Evolutionary conservation across 2,113 vertebrate species (phyloP).

Genomic region (Benitochromis conjunctus): DNA sequence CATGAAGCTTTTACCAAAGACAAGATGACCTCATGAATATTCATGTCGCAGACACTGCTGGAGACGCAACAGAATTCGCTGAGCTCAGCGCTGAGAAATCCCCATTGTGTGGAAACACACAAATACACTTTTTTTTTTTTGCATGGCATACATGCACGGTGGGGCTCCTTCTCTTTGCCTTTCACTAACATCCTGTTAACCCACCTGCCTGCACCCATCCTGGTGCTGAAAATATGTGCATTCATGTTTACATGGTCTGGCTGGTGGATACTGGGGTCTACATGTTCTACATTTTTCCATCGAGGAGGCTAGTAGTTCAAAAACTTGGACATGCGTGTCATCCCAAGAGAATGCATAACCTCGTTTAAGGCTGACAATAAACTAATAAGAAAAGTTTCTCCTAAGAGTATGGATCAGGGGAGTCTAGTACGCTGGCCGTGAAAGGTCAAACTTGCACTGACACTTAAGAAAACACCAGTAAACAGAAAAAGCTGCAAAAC

Average conservation of each 20-base stretch:
- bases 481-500: neutral
- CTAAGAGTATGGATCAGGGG: neutral
- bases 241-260: slow-evolving; percentile 16
- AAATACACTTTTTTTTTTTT: neutral
- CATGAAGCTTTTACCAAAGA: slow-evolving; percentile 49
- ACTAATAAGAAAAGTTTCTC: neutral
- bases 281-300: neutral
- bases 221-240: slow-evolving; percentile 7
- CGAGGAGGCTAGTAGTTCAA: neutral
- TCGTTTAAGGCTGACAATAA: neutral
- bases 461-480: neutral
- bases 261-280: neutral
- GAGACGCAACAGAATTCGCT: slow-evolving; percentile 43
- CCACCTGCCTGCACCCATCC: slow-evolving; percentile 2
- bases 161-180: neutral
- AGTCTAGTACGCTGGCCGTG: accelerated
- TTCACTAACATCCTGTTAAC: neutral
- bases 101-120: slow-evolving; percentile 40
- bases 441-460: neutral
- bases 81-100: slow-evolving; percentile 53
- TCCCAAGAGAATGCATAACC: neutral
- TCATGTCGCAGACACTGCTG: slow-evolving; percentile 7
- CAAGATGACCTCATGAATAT: slow-evolving; percentile 56
- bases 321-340: neutral
- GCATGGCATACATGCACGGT: neutral